Conservation (phyloP, 2,113 vertebrate species). For the Motacilla alba region DNA sequence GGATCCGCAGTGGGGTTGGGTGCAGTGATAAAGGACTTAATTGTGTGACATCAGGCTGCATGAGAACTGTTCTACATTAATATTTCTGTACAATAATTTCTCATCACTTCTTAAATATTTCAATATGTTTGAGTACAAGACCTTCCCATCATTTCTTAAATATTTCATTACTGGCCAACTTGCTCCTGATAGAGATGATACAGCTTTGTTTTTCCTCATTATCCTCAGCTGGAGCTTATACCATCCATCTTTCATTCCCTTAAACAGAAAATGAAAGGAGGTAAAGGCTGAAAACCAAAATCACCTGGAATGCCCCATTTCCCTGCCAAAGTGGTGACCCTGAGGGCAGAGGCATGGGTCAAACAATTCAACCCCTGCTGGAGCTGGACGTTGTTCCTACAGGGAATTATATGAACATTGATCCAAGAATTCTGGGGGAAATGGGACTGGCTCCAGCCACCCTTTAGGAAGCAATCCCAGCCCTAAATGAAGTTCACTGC, state of each 20-base stretch:
- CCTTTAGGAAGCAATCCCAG: neutral
- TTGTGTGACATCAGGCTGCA: neutral
- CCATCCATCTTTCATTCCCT: neutral
- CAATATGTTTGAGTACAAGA: neutral
- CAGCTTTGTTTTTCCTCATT: rapidly evolving
- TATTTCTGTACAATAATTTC: neutral
- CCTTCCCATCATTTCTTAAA: neutral
- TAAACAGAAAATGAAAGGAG: neutral
- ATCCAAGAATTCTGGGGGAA: neutral
- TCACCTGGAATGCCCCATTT: neutral
- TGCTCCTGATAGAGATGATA: neutral
- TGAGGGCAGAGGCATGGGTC: neutral
- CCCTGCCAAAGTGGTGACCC: neutral
- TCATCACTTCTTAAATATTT: neutral
- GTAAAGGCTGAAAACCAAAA: neutral
- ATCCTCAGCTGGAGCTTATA: neutral
- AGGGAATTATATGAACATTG: neutral
- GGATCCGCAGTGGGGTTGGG: neutral
- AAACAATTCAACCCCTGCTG: neutral
- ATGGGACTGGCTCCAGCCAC: neutral
- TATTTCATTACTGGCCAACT: neutral
- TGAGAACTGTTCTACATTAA: neutral
- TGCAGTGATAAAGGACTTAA: neutral
- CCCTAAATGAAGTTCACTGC: neutral
- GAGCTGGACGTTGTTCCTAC: rapidly evolving